A percentile compares a stretch with the other conserved stretches of the same genome.
These are phyloP conservation scores for Nomada ruficornis DNA, from an alignment of 2,888 invertebrate species.

Conservation along the genomic window DNA sequence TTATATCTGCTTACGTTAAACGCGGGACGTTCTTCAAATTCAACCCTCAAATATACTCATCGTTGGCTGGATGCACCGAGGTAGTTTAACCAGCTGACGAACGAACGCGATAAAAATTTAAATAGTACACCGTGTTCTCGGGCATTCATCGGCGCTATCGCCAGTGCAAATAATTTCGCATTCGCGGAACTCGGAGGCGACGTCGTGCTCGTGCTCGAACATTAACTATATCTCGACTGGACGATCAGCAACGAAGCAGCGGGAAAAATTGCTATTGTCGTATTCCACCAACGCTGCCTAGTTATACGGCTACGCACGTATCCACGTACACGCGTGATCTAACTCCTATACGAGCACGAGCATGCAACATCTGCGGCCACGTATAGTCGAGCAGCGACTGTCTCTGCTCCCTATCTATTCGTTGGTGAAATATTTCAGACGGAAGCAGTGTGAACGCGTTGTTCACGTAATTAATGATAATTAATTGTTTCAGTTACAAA, in stretches of 20 bases:
- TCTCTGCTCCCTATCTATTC: conserved; percentile 11
- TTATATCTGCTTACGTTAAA: not conserved
- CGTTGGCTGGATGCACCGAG: not conserved
- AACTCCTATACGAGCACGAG: not conserved
- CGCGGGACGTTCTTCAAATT: not conserved
- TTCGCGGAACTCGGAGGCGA: conserved; percentile 31
- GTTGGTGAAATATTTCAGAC: not conserved
- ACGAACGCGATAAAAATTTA: conserved; percentile 40
- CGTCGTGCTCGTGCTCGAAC: conserved; percentile 19
- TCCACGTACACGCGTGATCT: not conserved
- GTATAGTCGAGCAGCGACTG: not conserved
- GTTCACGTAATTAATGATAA: no score
- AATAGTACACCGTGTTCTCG: conserved; percentile 27
- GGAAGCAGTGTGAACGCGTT: no score
- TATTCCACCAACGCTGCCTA: not conserved
- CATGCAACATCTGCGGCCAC: conserved; percentile 12
- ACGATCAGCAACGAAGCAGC: conserved; percentile 16
- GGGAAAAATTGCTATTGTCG: conserved; percentile 32
- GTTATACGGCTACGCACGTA: conserved; percentile 7
- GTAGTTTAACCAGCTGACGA: not conserved
- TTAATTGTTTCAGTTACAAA: no score
- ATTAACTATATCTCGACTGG: conserved; percentile 32
- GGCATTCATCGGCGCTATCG: conserved; percentile 43
- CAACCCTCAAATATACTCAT: not conserved
- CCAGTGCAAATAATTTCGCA: conserved; percentile 32